A percentile compares a stretch with the other conserved stretches of the same genome.
phyloP scores from a whole-genome alignment of 1,140 invertebrate species.

The Lerema accius region DNA sequence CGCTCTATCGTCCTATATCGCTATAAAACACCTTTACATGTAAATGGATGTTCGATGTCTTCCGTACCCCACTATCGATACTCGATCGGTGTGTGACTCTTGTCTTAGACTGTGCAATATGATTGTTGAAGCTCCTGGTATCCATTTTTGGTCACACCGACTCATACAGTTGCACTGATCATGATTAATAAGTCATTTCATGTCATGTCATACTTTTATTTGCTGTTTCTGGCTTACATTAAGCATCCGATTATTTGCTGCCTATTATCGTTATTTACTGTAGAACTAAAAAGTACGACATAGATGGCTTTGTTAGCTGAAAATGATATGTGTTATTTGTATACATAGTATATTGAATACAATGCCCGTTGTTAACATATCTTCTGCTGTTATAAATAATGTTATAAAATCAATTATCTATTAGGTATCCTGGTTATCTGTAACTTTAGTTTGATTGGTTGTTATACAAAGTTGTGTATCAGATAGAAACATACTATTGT shows the following conservation, averaged over 20 bases:
- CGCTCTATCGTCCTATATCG: slow-evolving; percentile 43
- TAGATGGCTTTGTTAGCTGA: slow-evolving; percentile 1
- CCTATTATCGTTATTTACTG: slow-evolving; percentile 36
- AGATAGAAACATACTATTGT: not conserved
- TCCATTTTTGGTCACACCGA: slow-evolving; percentile 41
- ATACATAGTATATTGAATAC: not conserved
- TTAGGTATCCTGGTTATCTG: too few species aligned
- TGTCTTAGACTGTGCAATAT: slow-evolving; percentile 39
- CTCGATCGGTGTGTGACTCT: slow-evolving; percentile 58
- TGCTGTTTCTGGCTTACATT: slow-evolving; percentile 9
- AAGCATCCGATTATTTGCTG: slow-evolving; percentile 22
- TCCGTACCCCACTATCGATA: slow-evolving; percentile 47
- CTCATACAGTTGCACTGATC: slow-evolving; percentile 47
- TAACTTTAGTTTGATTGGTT: not conserved
- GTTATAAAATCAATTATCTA: too few species aligned
- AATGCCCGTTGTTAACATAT: not conserved
- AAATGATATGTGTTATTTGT: not conserved
- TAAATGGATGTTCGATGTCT: slow-evolving; percentile 67
- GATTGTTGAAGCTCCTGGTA: slow-evolving; percentile 32
- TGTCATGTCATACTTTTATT: slow-evolving; percentile 33
- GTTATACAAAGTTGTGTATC: not conserved
- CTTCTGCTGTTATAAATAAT: not conserved
- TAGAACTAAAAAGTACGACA: not conserved
- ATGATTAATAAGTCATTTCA: slow-evolving; percentile 34
- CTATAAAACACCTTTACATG: slow-evolving; percentile 38